Conservation (phyloP, 2,797 vertebrate species). For the Linurgus olivaceus region DNA sequence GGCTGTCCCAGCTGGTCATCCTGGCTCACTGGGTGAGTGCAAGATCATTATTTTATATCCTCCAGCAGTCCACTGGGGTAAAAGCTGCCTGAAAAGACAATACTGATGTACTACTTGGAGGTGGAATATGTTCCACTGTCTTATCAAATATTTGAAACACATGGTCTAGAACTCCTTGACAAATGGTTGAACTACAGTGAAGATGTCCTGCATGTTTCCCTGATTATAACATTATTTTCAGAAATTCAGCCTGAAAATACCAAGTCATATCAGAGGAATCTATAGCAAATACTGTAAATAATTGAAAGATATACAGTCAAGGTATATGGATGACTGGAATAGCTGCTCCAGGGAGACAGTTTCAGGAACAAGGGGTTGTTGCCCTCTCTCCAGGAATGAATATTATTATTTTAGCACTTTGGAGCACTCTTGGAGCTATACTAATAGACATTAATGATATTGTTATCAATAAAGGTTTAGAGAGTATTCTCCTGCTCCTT, state of each 20-base stretch:
- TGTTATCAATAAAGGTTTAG: neutral
- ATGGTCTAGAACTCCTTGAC: neutral
- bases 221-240: neutral
- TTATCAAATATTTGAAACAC: neutral
- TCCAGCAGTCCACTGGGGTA: neutral
- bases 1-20: neutral
- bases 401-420: neutral
- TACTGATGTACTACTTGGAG: neutral
- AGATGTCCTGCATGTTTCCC: neutral
- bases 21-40: accelerated
- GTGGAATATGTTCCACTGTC: neutral
- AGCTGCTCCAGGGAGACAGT: neutral
- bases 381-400: neutral
- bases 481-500: neutral
- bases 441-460: neutral
- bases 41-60: neutral
- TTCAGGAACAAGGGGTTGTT: neutral
- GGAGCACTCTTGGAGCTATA: neutral
- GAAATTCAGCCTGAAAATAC: neutral
- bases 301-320: neutral
- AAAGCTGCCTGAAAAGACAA: neutral
- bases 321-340: neutral
- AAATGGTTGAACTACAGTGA: neutral
- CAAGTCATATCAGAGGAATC: neutral
- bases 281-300: neutral